Conservation (phyloP, 2,113 vertebrate genomes). For the Neotragus pygmaeus region DNA sequence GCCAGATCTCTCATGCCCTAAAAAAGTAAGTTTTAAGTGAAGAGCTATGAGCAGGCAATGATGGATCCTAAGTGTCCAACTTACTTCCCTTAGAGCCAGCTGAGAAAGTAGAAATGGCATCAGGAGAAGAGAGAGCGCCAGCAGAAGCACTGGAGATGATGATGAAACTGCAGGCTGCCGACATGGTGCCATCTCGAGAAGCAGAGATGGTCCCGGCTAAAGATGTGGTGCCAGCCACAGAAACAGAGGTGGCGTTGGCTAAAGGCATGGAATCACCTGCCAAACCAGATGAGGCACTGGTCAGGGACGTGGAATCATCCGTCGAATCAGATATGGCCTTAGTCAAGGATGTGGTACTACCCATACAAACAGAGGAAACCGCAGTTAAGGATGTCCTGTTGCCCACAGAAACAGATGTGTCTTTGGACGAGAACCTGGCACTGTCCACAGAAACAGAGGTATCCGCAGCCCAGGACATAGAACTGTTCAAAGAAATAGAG, state of each 20-base stretch:
- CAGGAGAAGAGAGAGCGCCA: neutral
- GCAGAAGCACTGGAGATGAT: neutral
- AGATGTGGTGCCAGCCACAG: neutral
- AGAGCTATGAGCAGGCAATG: neutral
- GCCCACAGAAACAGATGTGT: neutral
- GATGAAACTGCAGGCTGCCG: neutral
- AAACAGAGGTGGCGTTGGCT: neutral
- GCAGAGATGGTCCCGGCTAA: neutral
- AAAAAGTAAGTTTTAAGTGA: slow-evolving; percentile 11
- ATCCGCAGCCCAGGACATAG: neutral
- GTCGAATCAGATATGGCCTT: neutral
- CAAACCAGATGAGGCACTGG: neutral
- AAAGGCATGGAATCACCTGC: neutral
- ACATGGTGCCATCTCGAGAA: neutral
- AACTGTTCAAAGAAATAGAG: slow-evolving; percentile 6
- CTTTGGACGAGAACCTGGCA: neutral
- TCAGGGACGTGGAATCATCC: neutral
- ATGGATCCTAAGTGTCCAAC: neutral
- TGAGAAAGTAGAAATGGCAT: neutral
- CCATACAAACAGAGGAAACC: neutral
- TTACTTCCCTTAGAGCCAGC: slow-evolving; percentile 34
- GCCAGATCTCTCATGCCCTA: neutral
- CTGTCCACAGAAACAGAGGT: neutral
- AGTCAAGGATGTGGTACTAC: neutral
- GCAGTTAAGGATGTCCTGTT: neutral